These are phyloP conservation scores for Glaucopsyche alexis DNA, from an alignment of 2,888 invertebrate species.

Conservation along the genomic window DNA sequence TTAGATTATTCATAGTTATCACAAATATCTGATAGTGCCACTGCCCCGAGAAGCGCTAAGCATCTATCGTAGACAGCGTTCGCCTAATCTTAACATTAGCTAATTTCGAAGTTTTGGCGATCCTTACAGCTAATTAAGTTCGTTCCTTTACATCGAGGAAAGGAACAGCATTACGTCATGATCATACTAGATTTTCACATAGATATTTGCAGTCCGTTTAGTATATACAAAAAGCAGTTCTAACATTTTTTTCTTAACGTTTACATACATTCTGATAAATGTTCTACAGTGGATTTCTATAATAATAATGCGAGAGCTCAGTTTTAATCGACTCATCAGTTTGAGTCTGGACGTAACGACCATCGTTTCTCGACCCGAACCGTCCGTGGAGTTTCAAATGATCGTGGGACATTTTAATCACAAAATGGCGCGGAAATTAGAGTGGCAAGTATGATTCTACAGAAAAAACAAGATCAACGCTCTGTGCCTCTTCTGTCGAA, in stretches of 20 bases:
- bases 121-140: constrained; percentile 40
- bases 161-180: constrained; percentile 25
- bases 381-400: neutral
- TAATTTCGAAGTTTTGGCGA: constrained; percentile 40
- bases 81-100: constrained; percentile 34
- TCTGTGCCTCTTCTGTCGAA: neutral
- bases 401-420: neutral
- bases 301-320: constrained; percentile 18
- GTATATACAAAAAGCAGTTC: constrained; percentile 27
- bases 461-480: neutral
- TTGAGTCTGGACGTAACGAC: constrained; percentile 28
- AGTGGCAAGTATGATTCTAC: neutral
- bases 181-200: constrained; percentile 36
- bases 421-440: constrained; percentile 10
- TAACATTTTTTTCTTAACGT: neutral
- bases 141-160: neutral
- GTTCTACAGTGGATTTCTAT: neutral
- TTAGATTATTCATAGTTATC: constrained; percentile 77
- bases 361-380: constrained; percentile 1
- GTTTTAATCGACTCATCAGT: neutral
- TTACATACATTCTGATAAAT: constrained; percentile 15
- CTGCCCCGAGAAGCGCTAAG: constrained; percentile 71
- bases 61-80: constrained; percentile 56
- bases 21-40: constrained; percentile 76
- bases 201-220: constrained; percentile 22